Base-by-base conservation (phyloP, 1,140 invertebrate genomes). In the Drosophila baimaii region DNA sequence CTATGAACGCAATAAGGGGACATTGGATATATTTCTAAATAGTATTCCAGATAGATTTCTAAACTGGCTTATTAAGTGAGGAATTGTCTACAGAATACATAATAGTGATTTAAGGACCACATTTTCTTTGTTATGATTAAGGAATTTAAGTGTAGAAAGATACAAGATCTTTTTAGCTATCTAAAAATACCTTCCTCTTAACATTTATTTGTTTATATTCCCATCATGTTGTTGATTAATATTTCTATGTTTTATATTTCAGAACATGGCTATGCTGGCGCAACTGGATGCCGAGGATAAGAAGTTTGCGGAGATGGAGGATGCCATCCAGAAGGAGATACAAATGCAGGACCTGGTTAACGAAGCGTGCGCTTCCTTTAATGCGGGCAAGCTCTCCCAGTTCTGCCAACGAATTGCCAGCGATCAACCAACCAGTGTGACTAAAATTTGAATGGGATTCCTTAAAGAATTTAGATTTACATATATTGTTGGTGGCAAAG, bases 191-290 rank as follows among this genome's bases (percentile, higher is more conserved):
- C n/a, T 17, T 39, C 3, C n/a, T 9, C 35, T 39, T 9, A 8
- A 17, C 0, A 9, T 33, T 29, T 13, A 27, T 23, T 17, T 27
- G 13, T 25, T 9, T 21, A 12, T 58, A 2, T 17, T 9, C 17
- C 9, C n/a, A 3, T 9, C 17, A 17, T 17, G 37, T 3, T n/a
- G 15, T n/a, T 41, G n/a, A n/a, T 13, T 29, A 27, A 15, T 37
- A 19, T 47, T 13, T 31, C 8, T 33, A 19, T n/a, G n/a, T n/a
- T n/a, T 19, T 21, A 9, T n/a, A 25, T 64, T 46, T 29, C 19
- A 91, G 90, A 91, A 91, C 56, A 41, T 77, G 43, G 55, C 76
- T 15, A 81, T 90, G 85, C 23, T 90, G 21, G 82, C 77, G 1
- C 79, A 79, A 9, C 39, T 91, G 1, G 35, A 79, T 15, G 35